Percentiles rank a stretch among this genome's conserved stretches.
These are phyloP conservation scores for Camponotus vicinus DNA, from an alignment of 1,140 invertebrate species.

Conservation along the genomic window DNA sequence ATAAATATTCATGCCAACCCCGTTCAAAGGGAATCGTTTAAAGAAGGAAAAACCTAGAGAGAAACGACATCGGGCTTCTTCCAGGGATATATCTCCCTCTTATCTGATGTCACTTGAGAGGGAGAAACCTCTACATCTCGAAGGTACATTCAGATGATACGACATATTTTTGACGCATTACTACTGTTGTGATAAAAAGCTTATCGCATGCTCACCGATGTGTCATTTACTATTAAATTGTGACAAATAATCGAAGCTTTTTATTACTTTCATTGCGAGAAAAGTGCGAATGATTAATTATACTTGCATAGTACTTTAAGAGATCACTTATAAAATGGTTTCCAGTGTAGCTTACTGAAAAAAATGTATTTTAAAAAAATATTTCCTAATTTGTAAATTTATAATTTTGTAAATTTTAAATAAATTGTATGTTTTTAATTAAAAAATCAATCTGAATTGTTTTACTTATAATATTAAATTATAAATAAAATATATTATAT, in stretches of 20 bases:
- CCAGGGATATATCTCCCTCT: conserved; percentile 69
- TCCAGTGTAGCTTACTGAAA: background rate
- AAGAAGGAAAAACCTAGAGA: conserved; percentile 75
- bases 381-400: too few species aligned
- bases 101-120: conserved; percentile 44
- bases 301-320: background rate
- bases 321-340: background rate
- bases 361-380: background rate
- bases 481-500: background rate
- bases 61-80: conserved; percentile 73
- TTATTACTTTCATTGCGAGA: background rate
- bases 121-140: conserved; percentile 45
- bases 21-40: conserved; percentile 76
- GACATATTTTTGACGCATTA: conserved; percentile 32
- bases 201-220: background rate
- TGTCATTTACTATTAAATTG: background rate
- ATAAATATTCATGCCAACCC: conserved; percentile 77
- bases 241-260: background rate
- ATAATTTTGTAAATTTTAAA: conserved; percentile 10
- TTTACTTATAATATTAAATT: background rate
- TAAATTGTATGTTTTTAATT: background rate
- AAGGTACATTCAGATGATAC: conserved; percentile 11
- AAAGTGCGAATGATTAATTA: background rate
- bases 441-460: background rate
- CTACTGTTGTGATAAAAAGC: conserved; percentile 15